These are phyloP conservation scores for Sebastes ruberrimus DNA, from an alignment of 2,797 vertebrate species.

Conservation along the genomic window DNA sequence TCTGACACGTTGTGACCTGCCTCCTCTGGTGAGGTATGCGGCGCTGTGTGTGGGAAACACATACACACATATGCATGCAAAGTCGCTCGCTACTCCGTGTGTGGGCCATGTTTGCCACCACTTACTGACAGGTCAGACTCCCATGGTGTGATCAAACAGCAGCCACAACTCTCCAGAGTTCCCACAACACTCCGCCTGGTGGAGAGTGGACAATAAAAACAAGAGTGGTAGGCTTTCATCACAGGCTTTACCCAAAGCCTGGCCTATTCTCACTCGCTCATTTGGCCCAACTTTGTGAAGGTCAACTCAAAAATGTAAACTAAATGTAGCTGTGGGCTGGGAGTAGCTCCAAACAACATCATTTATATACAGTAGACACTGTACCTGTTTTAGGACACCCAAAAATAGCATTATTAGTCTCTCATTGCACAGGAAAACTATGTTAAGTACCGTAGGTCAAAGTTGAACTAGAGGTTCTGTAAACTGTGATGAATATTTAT, in stretches of 20 bases:
- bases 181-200: slow-evolving; percentile 77
- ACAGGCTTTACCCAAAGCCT: slow-evolving; percentile 66
- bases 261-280: slow-evolving; percentile 46
- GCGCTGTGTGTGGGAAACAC: slow-evolving; percentile 79
- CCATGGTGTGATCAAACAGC: slow-evolving; percentile 83
- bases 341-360: slow-evolving; percentile 15
- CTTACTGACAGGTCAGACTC: slow-evolving; percentile 83
- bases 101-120: slow-evolving; percentile 83
- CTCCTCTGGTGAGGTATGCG: slow-evolving; percentile 77
- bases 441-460: background rate
- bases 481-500: background rate
- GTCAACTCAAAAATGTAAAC: slow-evolving; percentile 50
- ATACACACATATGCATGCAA: slow-evolving; percentile 62
- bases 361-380: background rate
- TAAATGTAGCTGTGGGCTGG: slow-evolving; percentile 11
- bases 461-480: background rate
- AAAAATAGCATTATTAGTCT: background rate
- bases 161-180: slow-evolving; percentile 78
- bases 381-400: slow-evolving; percentile 2
- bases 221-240: slow-evolving; percentile 77
- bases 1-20: slow-evolving; percentile 79
- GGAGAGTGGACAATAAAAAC: slow-evolving; percentile 83
- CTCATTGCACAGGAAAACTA: background rate
- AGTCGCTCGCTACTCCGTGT: slow-evolving; percentile 68
- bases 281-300: slow-evolving; percentile 42